phyloP scores from a whole-genome alignment of 64 coral and sea anemone genomes.

The Dendronephthya gigantea region DNA sequence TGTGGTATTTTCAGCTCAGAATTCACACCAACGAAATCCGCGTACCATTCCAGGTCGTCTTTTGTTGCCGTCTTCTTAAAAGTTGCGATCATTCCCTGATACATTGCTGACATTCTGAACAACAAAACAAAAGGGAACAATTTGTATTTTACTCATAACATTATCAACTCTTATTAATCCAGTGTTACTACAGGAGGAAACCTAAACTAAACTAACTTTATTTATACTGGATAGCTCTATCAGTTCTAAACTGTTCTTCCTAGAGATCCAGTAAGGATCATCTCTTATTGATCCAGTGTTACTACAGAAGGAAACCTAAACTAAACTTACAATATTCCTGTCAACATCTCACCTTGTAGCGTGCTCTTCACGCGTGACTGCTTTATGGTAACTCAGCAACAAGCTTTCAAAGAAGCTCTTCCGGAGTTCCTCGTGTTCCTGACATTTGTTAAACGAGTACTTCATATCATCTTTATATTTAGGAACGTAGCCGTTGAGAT shows the following conservation, averaged over 20 bases:
- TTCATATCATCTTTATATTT: constrained; percentile 92
- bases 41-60: not conserved
- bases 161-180: too few relatives aligned
- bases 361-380: constrained; percentile 19
- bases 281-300: too few relatives aligned
- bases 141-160: too few relatives aligned
- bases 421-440: constrained; percentile 60
- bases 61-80: not conserved
- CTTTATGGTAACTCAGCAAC: constrained; percentile 44
- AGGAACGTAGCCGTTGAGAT: constrained; percentile 61
- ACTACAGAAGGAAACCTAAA: not conserved
- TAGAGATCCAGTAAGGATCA: too few relatives aligned
- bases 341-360: constrained; percentile 30
- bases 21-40: not conserved
- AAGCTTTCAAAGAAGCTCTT: constrained; percentile 56
- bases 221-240: too few relatives aligned
- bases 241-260: too few relatives aligned
- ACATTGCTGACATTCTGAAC: constrained; percentile 3
- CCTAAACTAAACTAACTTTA: too few relatives aligned
- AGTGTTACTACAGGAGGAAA: too few relatives aligned
- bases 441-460: constrained; percentile 62
- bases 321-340: not conserved
- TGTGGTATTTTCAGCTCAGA: not conserved
- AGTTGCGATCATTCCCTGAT: not conserved
- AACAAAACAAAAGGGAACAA: not conserved